A percentile compares a stretch with the other conserved stretches of the same genome.
Evolutionary conservation across 2,888 invertebrate genomes (phyloP).

Genomic region (Sesia apiformis): DNA sequence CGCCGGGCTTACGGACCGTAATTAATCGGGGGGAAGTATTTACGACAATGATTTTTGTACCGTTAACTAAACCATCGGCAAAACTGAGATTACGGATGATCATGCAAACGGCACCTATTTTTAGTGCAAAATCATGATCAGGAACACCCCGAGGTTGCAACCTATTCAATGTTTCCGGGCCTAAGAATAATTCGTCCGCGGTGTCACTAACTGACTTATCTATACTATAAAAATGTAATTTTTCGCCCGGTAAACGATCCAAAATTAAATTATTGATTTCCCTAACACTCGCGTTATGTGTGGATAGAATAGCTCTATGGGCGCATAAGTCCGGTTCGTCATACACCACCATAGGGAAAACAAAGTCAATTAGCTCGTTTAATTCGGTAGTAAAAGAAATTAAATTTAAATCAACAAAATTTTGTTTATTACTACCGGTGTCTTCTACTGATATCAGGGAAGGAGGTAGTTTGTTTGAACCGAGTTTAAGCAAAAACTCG

Average conservation of each 20-base stretch:
- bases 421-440: not conserved
- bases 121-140: slow-evolving; percentile 3
- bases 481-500: not conserved
- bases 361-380: not conserved
- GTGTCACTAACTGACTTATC: not conserved
- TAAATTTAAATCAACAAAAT: not conserved
- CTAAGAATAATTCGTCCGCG: not conserved
- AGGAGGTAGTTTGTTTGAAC: not conserved
- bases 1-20: slow-evolving; percentile 5
- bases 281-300: not conserved
- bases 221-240: not conserved
- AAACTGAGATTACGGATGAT: slow-evolving; percentile 8
- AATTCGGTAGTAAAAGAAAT: not conserved
- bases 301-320: not conserved
- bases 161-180: not conserved
- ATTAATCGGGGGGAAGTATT: slow-evolving; percentile 4
- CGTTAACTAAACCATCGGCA: slow-evolving; percentile 6
- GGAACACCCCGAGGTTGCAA: not conserved
- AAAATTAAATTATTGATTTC: not conserved
- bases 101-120: slow-evolving; percentile 6
- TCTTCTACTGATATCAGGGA: not conserved
- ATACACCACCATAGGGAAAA: not conserved
- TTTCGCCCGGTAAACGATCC: not conserved
- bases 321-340: not conserved
- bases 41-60: slow-evolving; percentile 7